Evolutionary conservation across 2,113 vertebrate species (phyloP), one percentile per base, ranked within the genome.

Genomic region (Argyrosomus japonicus): DNA sequence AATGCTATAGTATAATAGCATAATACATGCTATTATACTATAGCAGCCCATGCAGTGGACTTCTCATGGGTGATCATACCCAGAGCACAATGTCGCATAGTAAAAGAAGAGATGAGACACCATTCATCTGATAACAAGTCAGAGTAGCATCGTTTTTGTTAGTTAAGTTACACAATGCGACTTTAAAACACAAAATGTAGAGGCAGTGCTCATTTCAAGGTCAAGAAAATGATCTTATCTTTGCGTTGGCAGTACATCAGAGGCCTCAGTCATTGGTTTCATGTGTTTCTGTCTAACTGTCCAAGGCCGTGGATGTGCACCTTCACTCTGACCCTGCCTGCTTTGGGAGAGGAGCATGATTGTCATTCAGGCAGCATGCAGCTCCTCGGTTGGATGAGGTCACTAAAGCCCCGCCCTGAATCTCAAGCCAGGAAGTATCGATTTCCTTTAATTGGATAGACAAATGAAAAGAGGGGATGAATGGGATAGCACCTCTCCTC

Each of bases 381-480:
- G 40, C 85, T 79, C 76, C 58, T 75, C 43, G 60, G 74, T 79
- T 83, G 77, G 87, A 84, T 86, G 85, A 89, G 88, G 90, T 92
- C 89, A 90, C 76, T 23, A 67, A 87, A 87, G 82, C 85, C 85
- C 86, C 88, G 45, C 91, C 90, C 87, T 84, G 88, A 84, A 92
- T 91, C 82, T 89, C 87, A 86, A 90, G 81, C 69, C 79, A 65
- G 90, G 67, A 53, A 51, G 63, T 48, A 94, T 94, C 21, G 92
- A 94, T 94, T 92, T 93, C 87, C 93, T 91, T 94, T 94, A 94
- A 93, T 93, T 93, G 91, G 92, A 87, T 87, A 51, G 86, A 89
- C 76, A 81, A 89, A 87, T 84, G 77, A 87, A 90, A 91, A 82
- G 83, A 54, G 40, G 48, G 80, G 68, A 78, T 78, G 79, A 79